Conservation (phyloP, 2,888 invertebrate genomes). For the Drepanosiphum platanoidis region DNA sequence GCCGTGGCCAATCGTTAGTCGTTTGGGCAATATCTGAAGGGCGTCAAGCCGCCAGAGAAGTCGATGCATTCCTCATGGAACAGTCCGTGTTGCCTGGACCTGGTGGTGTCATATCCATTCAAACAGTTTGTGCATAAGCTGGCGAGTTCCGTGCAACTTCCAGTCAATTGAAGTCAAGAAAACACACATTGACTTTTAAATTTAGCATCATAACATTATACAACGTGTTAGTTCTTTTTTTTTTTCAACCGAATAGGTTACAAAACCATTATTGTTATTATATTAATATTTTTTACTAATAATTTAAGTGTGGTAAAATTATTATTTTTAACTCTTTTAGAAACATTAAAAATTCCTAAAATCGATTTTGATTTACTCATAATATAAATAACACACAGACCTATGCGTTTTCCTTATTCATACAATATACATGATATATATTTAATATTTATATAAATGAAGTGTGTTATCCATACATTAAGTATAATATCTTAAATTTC, state of each 20-base stretch:
- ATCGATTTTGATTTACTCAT: constrained; percentile 25
- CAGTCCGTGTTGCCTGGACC: constrained; percentile 90
- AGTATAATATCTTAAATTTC: constrained; percentile 20
- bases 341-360: constrained; percentile 52
- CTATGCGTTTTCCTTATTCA: constrained; percentile 6
- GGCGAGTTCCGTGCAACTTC: background rate
- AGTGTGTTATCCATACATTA: constrained; percentile 4
- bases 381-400: constrained; percentile 2
- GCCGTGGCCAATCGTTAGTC: constrained; percentile 97
- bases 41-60: constrained; percentile 94
- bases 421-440: constrained; percentile 17
- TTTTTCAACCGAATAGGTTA: constrained; percentile 20
- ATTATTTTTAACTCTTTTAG: constrained; percentile 24
- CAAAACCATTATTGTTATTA: constrained; percentile 48
- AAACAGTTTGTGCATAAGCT: constrained; percentile 24
- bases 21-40: constrained; percentile 99
- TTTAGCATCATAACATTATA: constrained; percentile 32
- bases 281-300: constrained; percentile 14
- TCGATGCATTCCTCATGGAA: constrained; percentile 84
- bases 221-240: constrained; percentile 26
- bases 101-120: constrained; percentile 80
- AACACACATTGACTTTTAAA: constrained; percentile 12
- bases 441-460: background rate
- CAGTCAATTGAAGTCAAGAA: background rate
- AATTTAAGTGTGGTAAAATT: constrained; percentile 43